Conservation (phyloP, 2,888 invertebrate species). For the Anthrax anthrax region DNA sequence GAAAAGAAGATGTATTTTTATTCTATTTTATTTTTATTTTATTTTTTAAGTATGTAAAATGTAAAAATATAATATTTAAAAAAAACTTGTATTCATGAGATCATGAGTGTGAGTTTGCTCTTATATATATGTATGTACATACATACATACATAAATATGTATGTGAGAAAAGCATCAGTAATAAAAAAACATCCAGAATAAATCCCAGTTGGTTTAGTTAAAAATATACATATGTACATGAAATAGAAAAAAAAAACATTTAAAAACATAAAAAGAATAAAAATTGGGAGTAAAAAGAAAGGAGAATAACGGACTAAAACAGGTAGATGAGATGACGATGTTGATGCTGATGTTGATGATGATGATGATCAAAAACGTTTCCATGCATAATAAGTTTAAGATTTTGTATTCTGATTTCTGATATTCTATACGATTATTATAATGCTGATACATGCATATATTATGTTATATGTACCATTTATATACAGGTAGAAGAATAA, state of each 20-base stretch:
- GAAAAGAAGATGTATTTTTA: too few relatives aligned
- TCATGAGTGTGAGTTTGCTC: too few relatives aligned
- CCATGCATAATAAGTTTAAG: neutral
- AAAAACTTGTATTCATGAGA: too few relatives aligned
- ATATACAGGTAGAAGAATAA: neutral
- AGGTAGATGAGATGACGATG: neutral
- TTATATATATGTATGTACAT: too few relatives aligned
- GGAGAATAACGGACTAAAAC: neutral
- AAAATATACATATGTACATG: neutral
- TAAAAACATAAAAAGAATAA: neutral
- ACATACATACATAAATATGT: too few relatives aligned
- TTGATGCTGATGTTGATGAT: neutral
- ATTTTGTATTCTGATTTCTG: too few relatives aligned
- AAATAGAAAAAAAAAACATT: neutral
- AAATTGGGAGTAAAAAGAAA: too few relatives aligned
- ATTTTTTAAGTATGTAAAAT: too few relatives aligned
- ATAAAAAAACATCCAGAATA: neutral
- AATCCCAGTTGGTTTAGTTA: neutral
- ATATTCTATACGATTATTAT: neutral
- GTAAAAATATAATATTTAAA: too few relatives aligned
- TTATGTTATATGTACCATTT: neutral
- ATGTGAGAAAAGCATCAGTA: too few relatives aligned
- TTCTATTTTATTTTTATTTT: too few relatives aligned
- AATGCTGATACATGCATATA: neutral
- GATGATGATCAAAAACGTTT: neutral